Evolutionary conservation across 2,113 vertebrate genomes (phyloP).

Genomic region (Zootoca vivipara): DNA sequence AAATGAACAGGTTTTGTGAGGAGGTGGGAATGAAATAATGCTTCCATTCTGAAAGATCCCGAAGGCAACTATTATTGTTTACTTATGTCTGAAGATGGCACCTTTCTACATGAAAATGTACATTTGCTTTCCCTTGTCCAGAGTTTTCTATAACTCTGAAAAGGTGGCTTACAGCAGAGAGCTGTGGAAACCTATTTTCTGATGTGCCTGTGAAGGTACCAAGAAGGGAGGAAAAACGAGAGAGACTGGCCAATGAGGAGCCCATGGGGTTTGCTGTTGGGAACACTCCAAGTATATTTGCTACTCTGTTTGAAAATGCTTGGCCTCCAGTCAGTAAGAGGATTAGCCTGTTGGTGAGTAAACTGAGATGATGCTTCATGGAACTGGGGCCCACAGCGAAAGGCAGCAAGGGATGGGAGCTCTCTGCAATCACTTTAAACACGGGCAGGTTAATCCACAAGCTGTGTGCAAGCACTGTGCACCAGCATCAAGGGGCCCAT

Average conservation of each 20-base stretch:
- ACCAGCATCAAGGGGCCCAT: neutral
- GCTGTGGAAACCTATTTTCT: neutral
- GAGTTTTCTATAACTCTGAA: neutral
- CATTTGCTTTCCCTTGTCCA: neutral
- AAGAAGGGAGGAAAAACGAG: neutral
- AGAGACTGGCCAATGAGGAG: neutral
- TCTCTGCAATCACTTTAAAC: neutral
- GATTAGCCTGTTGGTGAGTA: constrained; percentile 19
- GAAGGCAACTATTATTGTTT: neutral
- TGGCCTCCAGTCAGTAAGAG: neutral
- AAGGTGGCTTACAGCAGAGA: neutral
- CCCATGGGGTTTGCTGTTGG: neutral
- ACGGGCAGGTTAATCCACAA: neutral
- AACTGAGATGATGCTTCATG: neutral
- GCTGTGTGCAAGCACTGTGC: neutral
- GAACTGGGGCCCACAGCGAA: neutral
- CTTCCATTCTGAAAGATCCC: neutral
- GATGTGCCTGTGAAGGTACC: neutral
- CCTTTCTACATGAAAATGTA: constrained; percentile 8
- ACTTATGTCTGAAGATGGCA: neutral
- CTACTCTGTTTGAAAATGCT: neutral
- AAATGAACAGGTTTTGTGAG: neutral
- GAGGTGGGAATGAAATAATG: neutral
- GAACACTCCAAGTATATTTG: constrained; percentile 6
- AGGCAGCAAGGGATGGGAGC: neutral